Percentiles rank a stretch among this genome's conserved stretches.
Conservation (phyloP, 2,888 invertebrate species). For the Criorhina ranunculi region DNA sequence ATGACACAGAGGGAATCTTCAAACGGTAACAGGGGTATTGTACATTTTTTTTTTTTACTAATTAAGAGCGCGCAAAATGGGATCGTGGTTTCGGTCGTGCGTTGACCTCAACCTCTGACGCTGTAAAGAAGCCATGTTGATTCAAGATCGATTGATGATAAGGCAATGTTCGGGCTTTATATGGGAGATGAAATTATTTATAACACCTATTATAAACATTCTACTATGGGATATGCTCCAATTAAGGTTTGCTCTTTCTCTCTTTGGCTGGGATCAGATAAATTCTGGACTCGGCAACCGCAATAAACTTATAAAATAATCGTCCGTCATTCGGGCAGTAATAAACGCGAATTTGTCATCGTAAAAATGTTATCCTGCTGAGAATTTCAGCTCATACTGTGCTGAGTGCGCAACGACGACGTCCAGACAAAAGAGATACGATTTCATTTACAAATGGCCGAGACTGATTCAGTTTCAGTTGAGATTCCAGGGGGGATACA, state of each 20-base stretch:
- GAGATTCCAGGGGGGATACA: slow-evolving; percentile 34
- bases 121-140: slow-evolving; percentile 2
- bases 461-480: slow-evolving; percentile 61
- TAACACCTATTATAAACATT: slow-evolving; percentile 60
- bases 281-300: slow-evolving; percentile 41
- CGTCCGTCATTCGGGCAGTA: slow-evolving; percentile 73
- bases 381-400: slow-evolving; percentile 44
- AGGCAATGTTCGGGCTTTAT: slow-evolving; percentile 38
- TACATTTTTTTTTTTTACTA: slow-evolving; percentile 42
- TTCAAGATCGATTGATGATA: slow-evolving; percentile 67
- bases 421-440: slow-evolving; percentile 68
- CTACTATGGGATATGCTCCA: slow-evolving; percentile 62
- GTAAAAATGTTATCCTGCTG: slow-evolving; percentile 76
- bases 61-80: slow-evolving; percentile 66
- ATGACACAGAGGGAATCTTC: slow-evolving; percentile 4
- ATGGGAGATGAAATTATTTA: slow-evolving; percentile 68
- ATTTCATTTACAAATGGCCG: slow-evolving; percentile 53
- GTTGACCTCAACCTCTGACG: slow-evolving; percentile 58
- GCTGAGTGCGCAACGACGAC: slow-evolving; percentile 44
- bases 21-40: slow-evolving; percentile 17
- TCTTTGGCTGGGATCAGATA: slow-evolving; percentile 55
- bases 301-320: slow-evolving; percentile 76
- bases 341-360: slow-evolving; percentile 78
- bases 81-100: slow-evolving; percentile 26
- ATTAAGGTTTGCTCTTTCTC: slow-evolving; percentile 49